phyloP scores from a whole-genome alignment of 2,797 vertebrate genomes.

The Catostomus latipinnis region DNA sequence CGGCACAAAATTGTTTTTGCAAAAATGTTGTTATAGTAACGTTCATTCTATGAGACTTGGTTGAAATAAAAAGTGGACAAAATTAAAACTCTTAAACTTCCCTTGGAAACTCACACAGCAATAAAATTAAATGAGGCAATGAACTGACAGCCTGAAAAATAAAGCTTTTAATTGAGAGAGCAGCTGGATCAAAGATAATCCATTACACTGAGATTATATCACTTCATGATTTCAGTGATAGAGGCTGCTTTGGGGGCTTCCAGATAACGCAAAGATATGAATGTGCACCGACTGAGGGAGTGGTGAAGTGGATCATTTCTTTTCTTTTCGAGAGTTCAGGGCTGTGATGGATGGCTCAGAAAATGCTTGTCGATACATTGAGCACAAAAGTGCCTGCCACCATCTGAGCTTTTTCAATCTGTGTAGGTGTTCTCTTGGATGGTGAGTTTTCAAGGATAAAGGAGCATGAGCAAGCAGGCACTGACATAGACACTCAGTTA shows the following conservation, averaged over 20 bases:
- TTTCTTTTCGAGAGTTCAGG: conserved; percentile 14
- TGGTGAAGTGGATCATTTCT: neutral
- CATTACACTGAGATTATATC: conserved; percentile 25
- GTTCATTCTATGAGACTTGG: no score
- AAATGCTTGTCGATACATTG: conserved; percentile 41
- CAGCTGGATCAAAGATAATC: conserved; percentile 17
- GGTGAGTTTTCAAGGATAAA: conserved; percentile 46
- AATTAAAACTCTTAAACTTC: neutral
- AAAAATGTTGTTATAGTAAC: no score
- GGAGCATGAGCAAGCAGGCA: conserved; percentile 40
- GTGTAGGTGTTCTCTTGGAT: conserved; percentile 36
- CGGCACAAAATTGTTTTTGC: no score
- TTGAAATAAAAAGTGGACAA: no score
- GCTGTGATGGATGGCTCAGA: conserved; percentile 38
- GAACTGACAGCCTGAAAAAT: conserved; percentile 14
- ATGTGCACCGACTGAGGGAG: neutral
- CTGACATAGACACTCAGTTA: conserved; percentile 47
- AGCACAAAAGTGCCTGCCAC: conserved; percentile 43
- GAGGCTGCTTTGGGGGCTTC: conserved; percentile 4
- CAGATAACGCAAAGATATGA: neutral
- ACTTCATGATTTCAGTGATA: conserved; percentile 3
- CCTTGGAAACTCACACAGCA: neutral
- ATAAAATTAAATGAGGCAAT: conserved; percentile 23
- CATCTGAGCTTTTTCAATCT: conserved; percentile 52
- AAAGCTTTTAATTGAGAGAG: conserved; percentile 20